A percentile compares a stretch with the other conserved stretches of the same genome.
Conservation (phyloP, 2,888 invertebrate genomes). For the Phragmatobia fuliginosa region DNA sequence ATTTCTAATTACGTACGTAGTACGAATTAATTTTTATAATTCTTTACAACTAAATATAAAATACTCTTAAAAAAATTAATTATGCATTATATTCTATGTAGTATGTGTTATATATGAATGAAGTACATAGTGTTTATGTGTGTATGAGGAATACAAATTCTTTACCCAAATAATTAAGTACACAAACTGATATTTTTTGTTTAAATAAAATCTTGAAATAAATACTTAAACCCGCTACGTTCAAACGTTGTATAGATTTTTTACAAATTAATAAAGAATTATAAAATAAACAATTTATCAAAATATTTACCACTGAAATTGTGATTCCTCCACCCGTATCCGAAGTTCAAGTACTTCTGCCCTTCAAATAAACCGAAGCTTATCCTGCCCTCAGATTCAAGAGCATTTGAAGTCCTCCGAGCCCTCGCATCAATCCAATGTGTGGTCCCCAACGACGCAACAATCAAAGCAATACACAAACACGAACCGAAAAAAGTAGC, state of each 20-base stretch:
- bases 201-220: background rate
- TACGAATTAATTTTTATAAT: too few species aligned
- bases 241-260: background rate
- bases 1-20: too few species aligned
- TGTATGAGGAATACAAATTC: too few species aligned
- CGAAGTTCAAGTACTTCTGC: slow-evolving; percentile 91
- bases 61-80: too few species aligned
- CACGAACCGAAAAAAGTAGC: slow-evolving; percentile 93
- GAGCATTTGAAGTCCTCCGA: slow-evolving; percentile 88
- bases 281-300: background rate
- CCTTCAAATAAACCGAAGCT: slow-evolving; percentile 96
- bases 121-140: too few species aligned
- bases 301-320: slow-evolving; percentile 90
- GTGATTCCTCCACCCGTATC: slow-evolving; percentile 92
- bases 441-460: slow-evolving; percentile 93
- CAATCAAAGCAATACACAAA: slow-evolving; percentile 91
- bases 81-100: too few species aligned
- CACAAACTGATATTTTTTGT: too few species aligned
- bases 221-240: background rate
- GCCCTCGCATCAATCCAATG: slow-evolving; percentile 94
- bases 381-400: slow-evolving; percentile 91
- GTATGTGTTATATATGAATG: too few species aligned
- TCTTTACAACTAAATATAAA: too few species aligned
- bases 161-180: too few species aligned
- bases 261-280: background rate